A percentile compares a stretch with the other conserved stretches of the same genome.
These are phyloP conservation scores for Drosophila repletoides DNA, from an alignment of 1,140 invertebrate genomes.

Conservation along the genomic window DNA sequence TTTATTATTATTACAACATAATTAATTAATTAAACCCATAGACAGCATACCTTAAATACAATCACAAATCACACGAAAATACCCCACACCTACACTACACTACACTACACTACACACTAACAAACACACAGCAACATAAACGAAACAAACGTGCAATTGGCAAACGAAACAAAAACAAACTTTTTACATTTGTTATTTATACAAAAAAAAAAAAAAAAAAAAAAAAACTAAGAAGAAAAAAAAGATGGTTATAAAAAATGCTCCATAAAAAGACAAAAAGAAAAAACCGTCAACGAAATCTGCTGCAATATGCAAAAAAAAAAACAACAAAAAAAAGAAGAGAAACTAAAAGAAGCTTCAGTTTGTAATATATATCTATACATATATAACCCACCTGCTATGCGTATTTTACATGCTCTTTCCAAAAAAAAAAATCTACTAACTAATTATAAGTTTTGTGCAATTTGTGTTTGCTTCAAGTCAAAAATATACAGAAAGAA, in stretches of 20 bases:
- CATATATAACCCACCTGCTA: slow-evolving; percentile 51
- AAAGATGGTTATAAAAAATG: slow-evolving; percentile 43
- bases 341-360: slow-evolving; percentile 47
- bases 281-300: slow-evolving; percentile 29
- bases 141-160: slow-evolving; percentile 67
- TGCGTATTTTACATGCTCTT: slow-evolving; percentile 47
- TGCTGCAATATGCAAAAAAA: slow-evolving; percentile 62
- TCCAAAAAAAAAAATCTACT: slow-evolving; percentile 35
- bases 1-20: slow-evolving; percentile 27
- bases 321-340: slow-evolving; percentile 28
- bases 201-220: slow-evolving; percentile 46
- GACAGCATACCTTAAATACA: slow-evolving; percentile 39
- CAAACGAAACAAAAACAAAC: slow-evolving; percentile 49
- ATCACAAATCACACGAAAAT: slow-evolving; percentile 23
- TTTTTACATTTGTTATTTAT: slow-evolving; percentile 71
- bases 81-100: slow-evolving; percentile 16
- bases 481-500: not conserved
- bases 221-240: slow-evolving; percentile 47
- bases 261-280: slow-evolving; percentile 39
- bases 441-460: slow-evolving; percentile 28
- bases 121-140: slow-evolving; percentile 39
- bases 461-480: slow-evolving; percentile 44
- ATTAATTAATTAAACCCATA: slow-evolving; percentile 29
- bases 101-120: slow-evolving; percentile 32
- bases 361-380: slow-evolving; percentile 50